Evolutionary conservation across 2,113 vertebrate species (phyloP).

Genomic region (Beaufortia kweichowensis): DNA sequence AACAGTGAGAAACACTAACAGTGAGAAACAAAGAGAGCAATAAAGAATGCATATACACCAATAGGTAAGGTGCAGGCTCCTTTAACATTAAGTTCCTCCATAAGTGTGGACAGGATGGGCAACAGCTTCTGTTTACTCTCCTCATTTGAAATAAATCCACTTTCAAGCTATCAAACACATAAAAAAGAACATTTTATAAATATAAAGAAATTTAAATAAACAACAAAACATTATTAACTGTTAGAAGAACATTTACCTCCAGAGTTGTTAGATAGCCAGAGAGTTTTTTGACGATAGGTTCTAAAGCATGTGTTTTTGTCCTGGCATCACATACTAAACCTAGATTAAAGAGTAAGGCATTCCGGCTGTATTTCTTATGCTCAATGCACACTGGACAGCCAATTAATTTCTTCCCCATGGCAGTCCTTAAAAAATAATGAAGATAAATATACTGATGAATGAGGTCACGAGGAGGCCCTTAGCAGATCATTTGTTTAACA

Average conservation of each 20-base stretch:
- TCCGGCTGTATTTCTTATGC: conserved; percentile 96
- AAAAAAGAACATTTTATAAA: background rate
- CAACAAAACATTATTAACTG: background rate
- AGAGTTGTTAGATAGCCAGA: conserved; percentile 95
- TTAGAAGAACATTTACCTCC: conserved; percentile 77
- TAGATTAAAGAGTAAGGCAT: conserved; percentile 95
- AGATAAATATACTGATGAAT: no score
- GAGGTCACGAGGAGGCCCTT: no score
- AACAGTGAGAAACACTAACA: background rate
- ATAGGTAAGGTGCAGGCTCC: conserved; percentile 94
- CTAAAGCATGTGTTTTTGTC: conserved; percentile 91
- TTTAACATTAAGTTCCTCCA: conserved; percentile 92
- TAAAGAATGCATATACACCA: conserved; percentile 67
- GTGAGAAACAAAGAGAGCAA: background rate
- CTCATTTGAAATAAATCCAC: conserved; percentile 93
- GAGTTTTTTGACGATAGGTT: conserved; percentile 96
- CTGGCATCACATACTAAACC: conserved; percentile 92
- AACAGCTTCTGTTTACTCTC: conserved; percentile 97
- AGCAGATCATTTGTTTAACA: no score
- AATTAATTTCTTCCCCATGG: conserved; percentile 97
- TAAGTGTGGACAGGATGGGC: conserved; percentile 92
- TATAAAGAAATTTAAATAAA: background rate
- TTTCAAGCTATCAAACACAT: conserved; percentile 82
- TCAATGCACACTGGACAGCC: conserved; percentile 97
- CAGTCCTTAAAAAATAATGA: conserved; percentile 76